Base-by-base conservation (phyloP, 2,888 invertebrate genomes). In the Adela reaumurella region DNA sequence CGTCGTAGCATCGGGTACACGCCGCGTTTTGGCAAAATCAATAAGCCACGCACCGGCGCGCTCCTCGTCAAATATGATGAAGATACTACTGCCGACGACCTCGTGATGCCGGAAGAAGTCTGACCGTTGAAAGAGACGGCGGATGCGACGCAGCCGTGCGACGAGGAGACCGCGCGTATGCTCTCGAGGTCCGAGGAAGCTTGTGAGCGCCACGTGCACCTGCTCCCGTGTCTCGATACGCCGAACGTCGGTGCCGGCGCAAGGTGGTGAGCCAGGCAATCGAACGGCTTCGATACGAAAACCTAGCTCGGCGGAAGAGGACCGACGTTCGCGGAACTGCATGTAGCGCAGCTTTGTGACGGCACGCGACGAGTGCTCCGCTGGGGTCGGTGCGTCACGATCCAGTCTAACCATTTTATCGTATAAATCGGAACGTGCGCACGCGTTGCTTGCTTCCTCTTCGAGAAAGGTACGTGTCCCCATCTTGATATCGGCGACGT, bases 401-500 rank as follows among this genome's bases (percentile, higher is more conserved):
- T 97, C 95, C 16, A 98, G 85, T 5, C 90, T 87, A 41, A 97
- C 84, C 97, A 98, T 97, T 81, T 98, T 98, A 58, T 93, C 88
- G 68, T 96, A 98, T 29, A 98, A 81, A 73, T 98, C 98, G 3
- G 83, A 64, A 46, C 97, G 83, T 17, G 92, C 87, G 44, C 85
- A 86, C 19, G 86, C 87, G 64, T 97, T 97, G 62, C 87, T 87
- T 42, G 97, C 97, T 80, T 98, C 98, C 2, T 90, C 89, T 70
- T 98, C 97, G 41, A 97, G 82, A 70, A 97, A 98, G 17, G 97
- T 98, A 61, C 97, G 84, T 2, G 91, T 92, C 43, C 98, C 98
- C 86, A 98, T 92, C 80, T 98, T 98, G 52, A 98, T 90, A 69
- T 98, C 98, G 88, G 98, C 97, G 1, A 98, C 94, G 62, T 90